Evolutionary conservation across 2,113 vertebrate genomes (phyloP).

Genomic region (Sclerurus mexicanus): DNA sequence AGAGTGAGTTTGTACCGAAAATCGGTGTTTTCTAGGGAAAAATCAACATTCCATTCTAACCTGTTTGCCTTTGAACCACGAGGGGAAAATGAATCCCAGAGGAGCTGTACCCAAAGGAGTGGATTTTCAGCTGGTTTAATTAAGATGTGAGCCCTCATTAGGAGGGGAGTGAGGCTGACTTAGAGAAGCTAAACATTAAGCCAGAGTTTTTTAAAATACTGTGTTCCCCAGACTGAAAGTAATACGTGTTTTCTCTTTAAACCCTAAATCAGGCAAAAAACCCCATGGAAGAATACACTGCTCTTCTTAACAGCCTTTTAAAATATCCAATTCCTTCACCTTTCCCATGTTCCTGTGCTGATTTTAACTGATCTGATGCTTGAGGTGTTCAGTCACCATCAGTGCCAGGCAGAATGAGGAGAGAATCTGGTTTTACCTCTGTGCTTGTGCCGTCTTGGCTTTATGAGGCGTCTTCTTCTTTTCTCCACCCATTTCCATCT

Average conservation of each 20-base stretch:
- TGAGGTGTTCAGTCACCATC: rapidly evolving
- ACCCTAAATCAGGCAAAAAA: not conserved
- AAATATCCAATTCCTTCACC: not conserved
- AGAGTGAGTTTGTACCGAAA: not conserved
- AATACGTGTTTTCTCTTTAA: not conserved
- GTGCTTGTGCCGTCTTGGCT: not conserved
- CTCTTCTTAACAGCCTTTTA: not conserved
- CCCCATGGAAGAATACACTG: not conserved
- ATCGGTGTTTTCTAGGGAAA: not conserved
- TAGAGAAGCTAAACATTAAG: not conserved
- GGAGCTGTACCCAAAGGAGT: not conserved
- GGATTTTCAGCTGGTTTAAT: not conserved
- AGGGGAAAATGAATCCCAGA: not conserved
- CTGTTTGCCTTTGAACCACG: not conserved
- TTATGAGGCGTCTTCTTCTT: not conserved
- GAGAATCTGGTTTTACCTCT: not conserved
- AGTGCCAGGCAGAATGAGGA: not conserved
- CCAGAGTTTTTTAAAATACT: not conserved
- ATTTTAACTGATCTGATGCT: not conserved
- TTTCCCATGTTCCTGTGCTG: not conserved
- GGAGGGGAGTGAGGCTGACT: not conserved
- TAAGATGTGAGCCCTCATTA: not conserved
- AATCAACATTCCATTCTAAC: not conserved
- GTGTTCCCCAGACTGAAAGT: not conserved
- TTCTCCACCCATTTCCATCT: not conserved